phyloP scores from a whole-genome alignment of 2,888 invertebrate species.

The Callimorpha dominula region DNA sequence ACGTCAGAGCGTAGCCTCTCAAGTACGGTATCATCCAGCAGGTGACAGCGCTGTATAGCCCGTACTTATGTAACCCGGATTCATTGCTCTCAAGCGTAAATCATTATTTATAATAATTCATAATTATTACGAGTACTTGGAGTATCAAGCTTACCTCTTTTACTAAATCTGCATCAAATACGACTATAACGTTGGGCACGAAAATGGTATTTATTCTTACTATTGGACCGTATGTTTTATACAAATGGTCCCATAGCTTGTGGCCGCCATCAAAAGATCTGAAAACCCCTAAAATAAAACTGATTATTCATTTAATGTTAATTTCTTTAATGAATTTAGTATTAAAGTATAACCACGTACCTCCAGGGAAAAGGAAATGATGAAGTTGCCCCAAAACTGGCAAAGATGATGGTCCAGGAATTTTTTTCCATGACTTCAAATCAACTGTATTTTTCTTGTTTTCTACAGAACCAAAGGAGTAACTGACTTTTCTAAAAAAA shows the following conservation, averaged over 20 bases:
- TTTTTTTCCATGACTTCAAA: conserved; percentile 48
- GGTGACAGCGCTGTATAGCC: too few relatives aligned
- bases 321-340: not conserved
- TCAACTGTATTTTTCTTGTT: not conserved
- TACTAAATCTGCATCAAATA: conserved; percentile 12
- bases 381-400: conserved; percentile 63
- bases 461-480: not conserved
- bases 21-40: too few relatives aligned
- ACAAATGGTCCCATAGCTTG: conserved; percentile 7
- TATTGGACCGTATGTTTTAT: conserved; percentile 6
- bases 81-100: too few relatives aligned
- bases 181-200: not conserved
- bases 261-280: not conserved
- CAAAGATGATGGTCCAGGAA: conserved; percentile 69
- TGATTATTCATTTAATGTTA: not conserved
- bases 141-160: not conserved
- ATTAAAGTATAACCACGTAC: conserved; percentile 20
- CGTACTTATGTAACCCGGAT: too few relatives aligned
- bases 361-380: conserved; percentile 46
- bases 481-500: not conserved
- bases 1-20: too few relatives aligned
- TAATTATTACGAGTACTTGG: too few relatives aligned
- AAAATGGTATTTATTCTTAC: conserved; percentile 1
- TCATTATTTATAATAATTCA: too few relatives aligned
- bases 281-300: conserved; percentile 1